Conservation (phyloP, 2,888 invertebrate genomes). For the Drosophila ezoana region DNA sequence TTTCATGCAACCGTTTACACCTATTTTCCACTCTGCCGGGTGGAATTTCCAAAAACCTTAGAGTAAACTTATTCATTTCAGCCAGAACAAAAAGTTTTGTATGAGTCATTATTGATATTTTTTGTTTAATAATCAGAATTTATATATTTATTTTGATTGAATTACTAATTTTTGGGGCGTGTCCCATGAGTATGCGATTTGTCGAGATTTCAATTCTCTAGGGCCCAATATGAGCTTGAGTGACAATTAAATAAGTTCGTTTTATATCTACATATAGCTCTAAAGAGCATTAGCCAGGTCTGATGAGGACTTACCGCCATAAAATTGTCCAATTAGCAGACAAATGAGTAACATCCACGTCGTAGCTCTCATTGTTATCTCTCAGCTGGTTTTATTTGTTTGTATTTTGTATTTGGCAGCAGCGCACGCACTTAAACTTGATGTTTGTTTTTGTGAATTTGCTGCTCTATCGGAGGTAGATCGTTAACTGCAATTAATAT, state of each 20-base stretch:
- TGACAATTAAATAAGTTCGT: conserved; percentile 34
- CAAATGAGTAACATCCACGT: conserved; percentile 55
- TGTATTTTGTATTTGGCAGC: conserved; percentile 25
- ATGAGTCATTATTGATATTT: neutral
- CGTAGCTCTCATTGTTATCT: conserved; percentile 58
- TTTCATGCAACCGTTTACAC: too few relatives aligned
- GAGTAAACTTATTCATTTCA: too few relatives aligned
- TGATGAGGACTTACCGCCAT: conserved; percentile 54
- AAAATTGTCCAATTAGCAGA: conserved; percentile 65
- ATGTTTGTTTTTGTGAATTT: conserved; percentile 22
- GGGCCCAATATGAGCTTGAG: conserved; percentile 1
- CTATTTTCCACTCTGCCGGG: too few relatives aligned
- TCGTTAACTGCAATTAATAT: conserved; percentile 78
- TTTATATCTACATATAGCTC: conserved; percentile 14
- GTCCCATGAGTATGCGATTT: neutral
- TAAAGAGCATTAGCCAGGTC: neutral
- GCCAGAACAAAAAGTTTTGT: too few relatives aligned
- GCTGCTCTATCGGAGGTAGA: conserved; percentile 65
- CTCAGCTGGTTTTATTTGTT: conserved; percentile 6
- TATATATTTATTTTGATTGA: neutral
- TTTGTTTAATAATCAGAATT: neutral
- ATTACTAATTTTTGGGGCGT: conserved; percentile 25
- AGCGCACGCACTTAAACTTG: conserved; percentile 36
- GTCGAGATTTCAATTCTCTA: neutral
- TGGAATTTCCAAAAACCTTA: too few relatives aligned